Evolutionary conservation across 2,888 invertebrate species (phyloP).

Genomic region (Hyles lineata): DNA sequence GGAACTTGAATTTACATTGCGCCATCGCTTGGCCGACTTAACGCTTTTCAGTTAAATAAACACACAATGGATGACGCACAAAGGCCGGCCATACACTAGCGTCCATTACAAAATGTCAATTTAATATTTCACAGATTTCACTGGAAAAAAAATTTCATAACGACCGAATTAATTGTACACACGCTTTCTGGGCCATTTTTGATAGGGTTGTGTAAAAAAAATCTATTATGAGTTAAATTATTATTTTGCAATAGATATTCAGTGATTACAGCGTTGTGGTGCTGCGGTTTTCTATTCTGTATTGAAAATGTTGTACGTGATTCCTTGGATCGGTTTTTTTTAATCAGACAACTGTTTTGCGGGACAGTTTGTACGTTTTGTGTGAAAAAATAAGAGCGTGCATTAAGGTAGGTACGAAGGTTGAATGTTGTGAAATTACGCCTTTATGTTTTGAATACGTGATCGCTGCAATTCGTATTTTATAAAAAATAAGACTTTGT

Average conservation of each 20-base stretch:
- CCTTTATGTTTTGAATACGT: conserved; percentile 19
- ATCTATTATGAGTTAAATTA: conserved; percentile 79
- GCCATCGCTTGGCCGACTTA: conserved; percentile 66
- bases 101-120: conserved; percentile 68
- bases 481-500: neutral
- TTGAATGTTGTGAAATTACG: conserved; percentile 37
- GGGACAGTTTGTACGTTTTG: conserved; percentile 71
- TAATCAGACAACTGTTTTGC: conserved; percentile 63
- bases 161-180: conserved; percentile 69
- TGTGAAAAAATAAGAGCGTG: conserved; percentile 68
- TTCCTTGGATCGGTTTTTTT: conserved; percentile 69
- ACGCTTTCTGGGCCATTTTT: conserved; percentile 62
- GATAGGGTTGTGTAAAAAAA: conserved; percentile 69
- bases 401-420: conserved; percentile 54
- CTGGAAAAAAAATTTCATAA: conserved; percentile 72
- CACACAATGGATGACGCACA: conserved; percentile 64
- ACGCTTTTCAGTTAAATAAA: conserved; percentile 64
- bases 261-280: conserved; percentile 75
- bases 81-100: conserved; percentile 61
- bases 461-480: neutral
- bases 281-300: conserved; percentile 76
- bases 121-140: conserved; percentile 79
- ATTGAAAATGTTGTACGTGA: conserved; percentile 76
- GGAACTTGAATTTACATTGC: conserved; percentile 69
- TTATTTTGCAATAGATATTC: conserved; percentile 78